Percentiles rank a stretch among this genome's conserved stretches.
Evolutionary conservation across 2,797 vertebrate species (phyloP).

Genomic region (Chaenodraco wilsoni): DNA sequence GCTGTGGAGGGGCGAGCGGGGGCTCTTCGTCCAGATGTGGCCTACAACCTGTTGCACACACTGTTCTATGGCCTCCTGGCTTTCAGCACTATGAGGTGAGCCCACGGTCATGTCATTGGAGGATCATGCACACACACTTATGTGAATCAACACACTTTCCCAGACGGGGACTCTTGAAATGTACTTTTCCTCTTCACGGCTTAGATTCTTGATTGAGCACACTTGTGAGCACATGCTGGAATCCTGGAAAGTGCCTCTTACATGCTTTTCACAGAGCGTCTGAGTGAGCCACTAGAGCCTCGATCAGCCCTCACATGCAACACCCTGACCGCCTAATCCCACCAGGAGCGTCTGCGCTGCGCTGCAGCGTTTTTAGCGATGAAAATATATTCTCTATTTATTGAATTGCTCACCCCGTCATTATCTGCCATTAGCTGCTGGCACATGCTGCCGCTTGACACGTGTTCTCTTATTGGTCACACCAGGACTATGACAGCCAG

Average conservation of each 20-base stretch:
- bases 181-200: conserved; percentile 28
- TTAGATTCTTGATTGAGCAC: conserved; percentile 34
- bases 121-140: neutral
- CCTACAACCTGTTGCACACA: conserved; percentile 92
- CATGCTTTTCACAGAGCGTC: conserved; percentile 27
- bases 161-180: conserved; percentile 4
- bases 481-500: conserved; percentile 14
- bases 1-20: conserved; percentile 59
- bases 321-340: no score
- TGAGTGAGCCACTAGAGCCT: conserved; percentile 42
- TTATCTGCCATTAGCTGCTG: neutral
- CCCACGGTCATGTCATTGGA: conserved; percentile 1
- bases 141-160: neutral
- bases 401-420: no score
- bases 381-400: no score
- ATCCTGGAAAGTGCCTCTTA: conserved; percentile 37
- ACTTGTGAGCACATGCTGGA: conserved; percentile 34
- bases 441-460: conserved; percentile 8
- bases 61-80: conserved; percentile 92
- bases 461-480: conserved; percentile 29
- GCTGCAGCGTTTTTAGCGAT: no score
- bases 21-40: conserved; percentile 86
- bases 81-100: conserved; percentile 96
- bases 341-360: no score
- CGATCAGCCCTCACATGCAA: conserved; percentile 25